Conservation (phyloP, 2,113 vertebrate species). For the Rissa tridactyla region DNA sequence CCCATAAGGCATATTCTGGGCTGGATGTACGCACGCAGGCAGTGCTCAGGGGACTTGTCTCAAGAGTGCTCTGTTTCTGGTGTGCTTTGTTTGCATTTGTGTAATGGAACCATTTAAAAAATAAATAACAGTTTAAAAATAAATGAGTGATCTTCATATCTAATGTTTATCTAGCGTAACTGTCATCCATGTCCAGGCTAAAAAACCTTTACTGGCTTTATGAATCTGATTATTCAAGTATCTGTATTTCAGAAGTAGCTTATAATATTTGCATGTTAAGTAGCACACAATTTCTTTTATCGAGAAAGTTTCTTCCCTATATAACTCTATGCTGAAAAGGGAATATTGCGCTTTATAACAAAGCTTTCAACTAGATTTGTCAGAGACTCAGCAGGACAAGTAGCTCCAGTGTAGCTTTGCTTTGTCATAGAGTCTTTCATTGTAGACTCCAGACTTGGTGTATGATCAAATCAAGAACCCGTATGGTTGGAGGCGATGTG, state of each 20-base stretch:
- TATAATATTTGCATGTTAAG: background rate
- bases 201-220: background rate
- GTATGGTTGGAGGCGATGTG: rapidly evolving
- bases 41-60: constrained; percentile 23
- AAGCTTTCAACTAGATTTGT: background rate
- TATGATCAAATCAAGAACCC: background rate
- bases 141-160: constrained; percentile 1
- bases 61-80: constrained; percentile 14
- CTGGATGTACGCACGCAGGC: background rate
- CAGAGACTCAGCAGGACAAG: background rate
- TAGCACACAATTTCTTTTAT: background rate
- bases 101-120: constrained; percentile 50
- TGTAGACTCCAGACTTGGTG: background rate
- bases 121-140: constrained; percentile 62
- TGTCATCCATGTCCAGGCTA: background rate
- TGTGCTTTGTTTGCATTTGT: constrained; percentile 36
- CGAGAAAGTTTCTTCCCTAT: background rate
- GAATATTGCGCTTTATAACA: background rate
- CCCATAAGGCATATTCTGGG: background rate
- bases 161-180: constrained; percentile 35
- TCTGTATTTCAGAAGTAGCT: constrained; percentile 15
- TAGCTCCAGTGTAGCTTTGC: background rate
- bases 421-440: background rate
- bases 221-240: constrained; percentile 15
- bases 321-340: background rate